phyloP scores from a whole-genome alignment of 2,888 invertebrate species.

The Latrodectus hesperus region DNA sequence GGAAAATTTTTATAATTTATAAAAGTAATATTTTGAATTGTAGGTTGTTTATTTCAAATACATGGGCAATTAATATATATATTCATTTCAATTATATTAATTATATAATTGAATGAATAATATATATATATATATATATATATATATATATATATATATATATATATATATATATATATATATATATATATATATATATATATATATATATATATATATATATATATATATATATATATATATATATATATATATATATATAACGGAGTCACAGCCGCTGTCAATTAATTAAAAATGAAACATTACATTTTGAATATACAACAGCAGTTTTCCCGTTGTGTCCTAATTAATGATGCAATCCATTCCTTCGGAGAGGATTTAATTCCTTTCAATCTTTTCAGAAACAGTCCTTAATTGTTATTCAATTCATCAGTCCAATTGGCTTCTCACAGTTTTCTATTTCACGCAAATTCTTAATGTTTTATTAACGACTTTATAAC shows the following conservation, averaged over 20 bases:
- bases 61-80: not conserved
- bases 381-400: not conserved
- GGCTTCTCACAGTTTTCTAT: not conserved
- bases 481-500: not conserved
- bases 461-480: not conserved
- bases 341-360: not conserved
- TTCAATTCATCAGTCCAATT: not conserved
- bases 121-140: too few species aligned
- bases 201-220: conserved; percentile 1
- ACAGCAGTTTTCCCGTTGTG: not conserved
- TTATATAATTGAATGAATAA: too few species aligned
- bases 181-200: conserved; percentile 1
- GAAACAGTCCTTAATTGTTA: not conserved
- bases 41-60: not conserved
- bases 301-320: not conserved
- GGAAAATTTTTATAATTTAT: not conserved
- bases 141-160: too few species aligned
- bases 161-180: not conserved
- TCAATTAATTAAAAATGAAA: not conserved
- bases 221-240: not conserved
- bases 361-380: not conserved
- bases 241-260: conserved; percentile 2
- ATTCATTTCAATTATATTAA: not conserved
- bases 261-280: not conserved
- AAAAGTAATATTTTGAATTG: not conserved